Evolutionary conservation across 2,113 vertebrate species (phyloP), one percentile per base, ranked within the genome.

Genomic region (Marmota monax): DNA sequence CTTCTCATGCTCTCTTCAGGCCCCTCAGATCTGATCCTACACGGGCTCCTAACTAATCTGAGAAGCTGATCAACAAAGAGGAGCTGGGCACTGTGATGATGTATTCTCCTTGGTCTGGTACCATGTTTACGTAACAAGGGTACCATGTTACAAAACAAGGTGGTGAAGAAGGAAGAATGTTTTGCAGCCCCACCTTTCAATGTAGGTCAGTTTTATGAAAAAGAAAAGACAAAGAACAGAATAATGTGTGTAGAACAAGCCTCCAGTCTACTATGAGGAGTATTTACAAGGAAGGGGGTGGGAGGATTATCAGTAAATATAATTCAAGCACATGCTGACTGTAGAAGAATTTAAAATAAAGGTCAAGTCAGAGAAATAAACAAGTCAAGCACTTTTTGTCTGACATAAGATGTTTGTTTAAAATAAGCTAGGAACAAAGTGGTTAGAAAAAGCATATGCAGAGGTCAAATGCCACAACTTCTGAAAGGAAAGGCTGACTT

Each of bases 281-380:
- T 34, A 76, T 37, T 77, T 76, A 34, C 6, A 32, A 11, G 34
- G 17, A 94, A 79, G 45, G 48, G 12, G 48, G 48, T 51, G 48
- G 48, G 48, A 51, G 48, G 48, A 51, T 51, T 51, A 51, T 51
- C 48, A 51, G 48, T 77, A 90, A 87, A 29, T 67, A 78, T 56
- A 73, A 67, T 58, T 77, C 51, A 29, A 74, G 37, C 48, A 92
- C 96, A 79, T 5, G 11, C 56, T 93, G 27, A 78, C 79, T 86
- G 74, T 7, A 67, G 58, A 56, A 82, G 42, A 56, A 78, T 69
- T 78, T 88, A 67, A 82, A 88, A 83, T 84, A 13, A 94, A 72
- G 88, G 87, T 95, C 77, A 90, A 48, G 48, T 73, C 80, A 92
- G 76, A 96, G 42, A 87, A 92, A 74, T 18, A 94, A 95, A 84